Conservation (phyloP, 2,888 invertebrate species). For the Gortyna flavago region DNA sequence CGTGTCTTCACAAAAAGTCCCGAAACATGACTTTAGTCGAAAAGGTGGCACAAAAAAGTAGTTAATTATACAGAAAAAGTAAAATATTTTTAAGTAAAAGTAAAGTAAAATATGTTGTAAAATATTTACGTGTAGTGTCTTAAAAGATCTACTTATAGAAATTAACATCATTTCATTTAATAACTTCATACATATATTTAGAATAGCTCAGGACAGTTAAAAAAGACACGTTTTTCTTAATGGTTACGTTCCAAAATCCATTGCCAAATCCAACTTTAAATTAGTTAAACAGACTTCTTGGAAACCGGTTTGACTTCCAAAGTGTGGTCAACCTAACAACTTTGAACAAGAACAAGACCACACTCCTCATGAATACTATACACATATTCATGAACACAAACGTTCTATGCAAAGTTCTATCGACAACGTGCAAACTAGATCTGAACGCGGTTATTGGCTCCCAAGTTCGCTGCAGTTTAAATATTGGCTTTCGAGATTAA, state of each 20-base stretch:
- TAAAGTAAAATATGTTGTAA: too few species aligned
- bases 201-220: not conserved
- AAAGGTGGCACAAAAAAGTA: not conserved
- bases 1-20: not conserved
- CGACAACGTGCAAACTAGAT: constrained; percentile 54
- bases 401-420: constrained; percentile 20
- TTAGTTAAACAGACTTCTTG: constrained; percentile 27
- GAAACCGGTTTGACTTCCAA: constrained; percentile 10
- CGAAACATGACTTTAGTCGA: not conserved
- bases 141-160: not conserved
- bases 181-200: not conserved
- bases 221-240: not conserved
- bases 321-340: constrained; percentile 17
- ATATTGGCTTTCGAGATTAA: constrained; percentile 62
- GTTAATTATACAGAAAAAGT: not conserved
- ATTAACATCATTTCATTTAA: not conserved
- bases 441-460: constrained; percentile 57
- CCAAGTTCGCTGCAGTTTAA: constrained; percentile 57
- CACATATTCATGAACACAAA: constrained; percentile 47
- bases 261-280: not conserved
- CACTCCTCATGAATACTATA: constrained; percentile 8
- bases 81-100: too few species aligned
- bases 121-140: not conserved
- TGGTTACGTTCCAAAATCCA: not conserved
- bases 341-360: constrained; percentile 22